Conservation (phyloP, 2,888 invertebrate genomes). For the Agapostemon virescens region DNA sequence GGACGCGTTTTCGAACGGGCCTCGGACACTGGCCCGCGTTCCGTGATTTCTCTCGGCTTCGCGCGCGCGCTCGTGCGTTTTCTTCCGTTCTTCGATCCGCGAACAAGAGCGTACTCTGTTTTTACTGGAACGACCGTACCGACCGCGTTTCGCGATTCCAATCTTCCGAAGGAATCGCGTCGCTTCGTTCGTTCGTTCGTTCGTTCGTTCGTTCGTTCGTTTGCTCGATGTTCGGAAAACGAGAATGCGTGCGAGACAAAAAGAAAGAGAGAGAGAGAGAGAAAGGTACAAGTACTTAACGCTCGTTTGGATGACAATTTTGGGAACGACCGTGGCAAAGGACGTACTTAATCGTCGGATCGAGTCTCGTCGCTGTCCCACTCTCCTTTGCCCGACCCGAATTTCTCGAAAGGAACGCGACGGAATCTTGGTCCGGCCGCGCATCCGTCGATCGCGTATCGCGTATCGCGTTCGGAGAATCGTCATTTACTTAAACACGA, state of each 20-base stretch:
- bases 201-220: not conserved
- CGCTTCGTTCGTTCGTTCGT: not conserved
- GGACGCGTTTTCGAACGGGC: not conserved
- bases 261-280: constrained; percentile 14
- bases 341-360: constrained; percentile 51
- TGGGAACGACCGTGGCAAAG: constrained; percentile 17
- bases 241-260: not conserved
- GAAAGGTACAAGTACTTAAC: constrained; percentile 50
- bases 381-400: not conserved
- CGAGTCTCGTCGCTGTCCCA: constrained; percentile 32
- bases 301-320: constrained; percentile 22
- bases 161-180: not conserved
- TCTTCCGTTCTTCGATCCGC: not conserved
- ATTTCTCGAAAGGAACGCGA: not conserved
- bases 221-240: not conserved
- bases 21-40: not conserved
- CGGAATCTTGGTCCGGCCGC: constrained; percentile 16
- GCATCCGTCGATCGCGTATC: not conserved
- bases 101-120: constrained; percentile 1
- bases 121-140: not conserved
- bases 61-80: not conserved
- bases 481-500: constrained; percentile 5
- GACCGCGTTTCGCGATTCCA: not conserved
- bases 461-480: no score
- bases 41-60: constrained; percentile 5